Evolutionary conservation across 2,888 invertebrate genomes (phyloP), one percentile per base, ranked within the genome.

Genomic region (Nematopogon swammerdamellus): DNA sequence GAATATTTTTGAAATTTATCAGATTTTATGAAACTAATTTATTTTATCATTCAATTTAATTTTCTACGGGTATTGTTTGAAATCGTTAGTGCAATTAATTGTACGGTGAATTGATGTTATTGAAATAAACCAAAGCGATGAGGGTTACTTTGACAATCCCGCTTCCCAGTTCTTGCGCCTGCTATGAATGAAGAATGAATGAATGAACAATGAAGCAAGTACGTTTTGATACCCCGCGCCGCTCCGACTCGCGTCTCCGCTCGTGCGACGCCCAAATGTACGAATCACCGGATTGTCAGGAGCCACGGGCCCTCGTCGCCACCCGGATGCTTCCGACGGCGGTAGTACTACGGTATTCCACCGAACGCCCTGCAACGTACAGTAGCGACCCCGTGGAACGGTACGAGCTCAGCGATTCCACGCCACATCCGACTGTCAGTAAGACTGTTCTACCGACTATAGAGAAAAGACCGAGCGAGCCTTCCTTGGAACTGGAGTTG

Each of bases 401-500:
- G 51, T 72, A 62, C 59, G 76, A 77, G 50, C 59, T 54, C 49
- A 67, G 70, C 49, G 68, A 77, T 54, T 65, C 67, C 53, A 67
- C 63, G 6, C 76, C 77, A 1, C 73, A 70, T 56, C 72, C 76
- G 18, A 42, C 53, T n/a, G 57, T 65, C 11, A 64, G 59, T 46
- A 74, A 67, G 59, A 72, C 70, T 10, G 51, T 53, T 36, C 48
- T 71, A 36, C 46, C 57, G 4, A 50, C 49, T 44, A 50, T 52
- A 30, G 44, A 53, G 10, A 56, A 61, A 45, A 52, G 58, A 14
- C n/a, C 11, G 4, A 36, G 14, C 58, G 58, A 6, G 52, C 75
- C 79, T 10, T 67, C 70, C 25, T 69, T 65, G 54, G 77, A 79
- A 17, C 60, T 79, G 42, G 70, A 79, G 45, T 55, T 79, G 11